Base-by-base conservation (phyloP, 2,797 vertebrate species). In the Sternarchorhynchus goeldii region DNA sequence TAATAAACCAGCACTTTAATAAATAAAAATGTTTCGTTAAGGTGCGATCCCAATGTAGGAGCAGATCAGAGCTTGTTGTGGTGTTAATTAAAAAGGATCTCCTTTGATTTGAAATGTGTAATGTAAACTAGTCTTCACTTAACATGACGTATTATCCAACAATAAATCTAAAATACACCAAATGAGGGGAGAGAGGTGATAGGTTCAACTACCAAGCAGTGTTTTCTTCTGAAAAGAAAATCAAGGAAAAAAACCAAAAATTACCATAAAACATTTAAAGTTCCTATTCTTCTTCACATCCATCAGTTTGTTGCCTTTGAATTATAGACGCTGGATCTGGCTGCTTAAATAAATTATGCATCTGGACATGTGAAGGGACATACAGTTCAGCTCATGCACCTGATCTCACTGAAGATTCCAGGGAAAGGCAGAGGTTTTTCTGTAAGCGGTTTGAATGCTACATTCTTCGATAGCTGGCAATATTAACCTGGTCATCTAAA, bases 341-440 rank as follows among this genome's bases (percentile, higher is more conserved):
- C 81, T 62, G 20, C 69, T 63, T 63, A 0, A 1, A 76, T 91
- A 29, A 92, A 92, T 91, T 83, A 92, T 93, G 90, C 82, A 92
- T 79, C 80, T 77, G 72, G 62, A 75, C 86, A 89, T 86, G 80
- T 81, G 83, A 70, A 64, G 17, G 82, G 85, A 87, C 85, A 88
- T 86, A 84, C 58, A 34, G 3, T 80, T 83, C 86, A 82, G 64
- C 85, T 91, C 83, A 85, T 78, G 87, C 88, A 73, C 79, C 58
- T 29, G 25, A 62, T 62, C 25, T 60, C 45, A 50, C 88, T 71
- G 39, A 83, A 58, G 53, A 59, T 34, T 25, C 34, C 7, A 34
- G 41, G 62, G 18, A 29, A 41, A 69, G 17, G 39, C n/a, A 63
- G 31, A 57, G 62, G 50, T 36, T 59, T 77, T 17, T 53, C 63